Evolutionary conservation across 2,797 vertebrate genomes (phyloP).

Genomic region (Darevskia mixta): DNA sequence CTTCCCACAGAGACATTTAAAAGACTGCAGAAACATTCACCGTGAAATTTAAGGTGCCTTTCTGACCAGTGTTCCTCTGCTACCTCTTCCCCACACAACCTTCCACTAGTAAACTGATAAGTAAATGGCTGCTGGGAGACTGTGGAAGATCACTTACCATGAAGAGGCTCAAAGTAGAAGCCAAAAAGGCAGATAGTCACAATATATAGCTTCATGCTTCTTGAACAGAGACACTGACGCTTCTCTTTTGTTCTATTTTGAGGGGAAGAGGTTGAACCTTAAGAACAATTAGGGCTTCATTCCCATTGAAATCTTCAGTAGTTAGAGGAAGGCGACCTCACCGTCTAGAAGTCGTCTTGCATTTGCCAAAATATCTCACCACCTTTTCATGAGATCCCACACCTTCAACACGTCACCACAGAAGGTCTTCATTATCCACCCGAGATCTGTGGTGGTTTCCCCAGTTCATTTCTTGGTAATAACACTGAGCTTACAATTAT

Average conservation of each 20-base stretch:
- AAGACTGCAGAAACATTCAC: neutral
- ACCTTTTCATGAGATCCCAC: neutral
- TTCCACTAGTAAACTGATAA: neutral
- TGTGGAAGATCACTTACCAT: conserved; percentile 73
- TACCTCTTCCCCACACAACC: neutral
- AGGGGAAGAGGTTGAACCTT: neutral
- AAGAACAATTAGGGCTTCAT: conserved; percentile 32
- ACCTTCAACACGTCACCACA: conserved; percentile 54
- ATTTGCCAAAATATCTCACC: neutral
- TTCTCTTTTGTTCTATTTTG: conserved; percentile 39
- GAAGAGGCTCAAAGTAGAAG: conserved; percentile 68
- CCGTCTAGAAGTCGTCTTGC: conserved; percentile 13
- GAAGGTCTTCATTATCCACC: neutral
- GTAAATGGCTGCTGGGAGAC: conserved; percentile 47
- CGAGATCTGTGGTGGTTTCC: conserved; percentile 32
- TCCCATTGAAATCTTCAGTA: conserved; percentile 40
- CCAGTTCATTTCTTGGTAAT: conserved; percentile 3
- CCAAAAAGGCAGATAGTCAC: conserved; percentile 70
- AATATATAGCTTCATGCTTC: conserved; percentile 75
- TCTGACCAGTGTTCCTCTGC: neutral
- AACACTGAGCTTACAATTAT: conserved; percentile 4
- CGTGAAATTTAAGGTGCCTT: neutral
- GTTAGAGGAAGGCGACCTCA: conserved; percentile 77
- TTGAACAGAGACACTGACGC: conserved; percentile 35
- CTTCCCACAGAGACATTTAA: neutral